Evolutionary conservation across 2,888 invertebrate genomes (phyloP), one percentile per base, ranked within the genome.

Genomic region (Scrobipalpa costella): DNA sequence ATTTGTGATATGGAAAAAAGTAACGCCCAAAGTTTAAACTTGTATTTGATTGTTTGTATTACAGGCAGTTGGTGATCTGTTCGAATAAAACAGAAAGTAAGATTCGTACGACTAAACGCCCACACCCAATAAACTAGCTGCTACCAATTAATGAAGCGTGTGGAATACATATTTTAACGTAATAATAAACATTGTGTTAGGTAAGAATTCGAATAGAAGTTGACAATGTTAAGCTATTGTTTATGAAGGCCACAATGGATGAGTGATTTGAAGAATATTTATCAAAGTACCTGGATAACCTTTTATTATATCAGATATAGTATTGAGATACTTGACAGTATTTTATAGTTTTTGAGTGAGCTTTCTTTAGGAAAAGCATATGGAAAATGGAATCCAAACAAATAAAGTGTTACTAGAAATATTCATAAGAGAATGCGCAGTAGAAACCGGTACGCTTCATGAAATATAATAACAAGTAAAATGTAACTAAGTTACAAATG

Each of bases 21-120:
- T 40, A 40, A 50, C 0, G 7, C 11, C 0, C 19, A 36, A 57
- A 57, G 38, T 57, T 40, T 71, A 73, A 76, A 73, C 67, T 72
- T 71, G 69, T 73, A 67, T 77, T 66, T 86, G 78, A 83, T 89
- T 88, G 84, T 89, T 90, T 90, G 82, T 79, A 89, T 90, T 90
- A 83, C 90, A 90, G 90, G 90, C 90, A 87, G 90, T 86, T 90
- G 90, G 90, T 90, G 90, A 90, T 85, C 85, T 86, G 82, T 85
- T 85, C 84, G 78, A 86, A 72, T 83, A 80, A 79, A 80, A 85
- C 81, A 83, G 84, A 85, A 80, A 84, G 15, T 17, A 34, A 55
- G 33, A 27, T 27, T n/a, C 55, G 27, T 33, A 77, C 80, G 75
- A 11, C 81, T 80, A 77, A 78, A 79, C 79, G 77, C 78, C 78